These are phyloP conservation scores for Monopterus albus DNA, from an alignment of 2,113 vertebrate genomes.

Conservation along the genomic window DNA sequence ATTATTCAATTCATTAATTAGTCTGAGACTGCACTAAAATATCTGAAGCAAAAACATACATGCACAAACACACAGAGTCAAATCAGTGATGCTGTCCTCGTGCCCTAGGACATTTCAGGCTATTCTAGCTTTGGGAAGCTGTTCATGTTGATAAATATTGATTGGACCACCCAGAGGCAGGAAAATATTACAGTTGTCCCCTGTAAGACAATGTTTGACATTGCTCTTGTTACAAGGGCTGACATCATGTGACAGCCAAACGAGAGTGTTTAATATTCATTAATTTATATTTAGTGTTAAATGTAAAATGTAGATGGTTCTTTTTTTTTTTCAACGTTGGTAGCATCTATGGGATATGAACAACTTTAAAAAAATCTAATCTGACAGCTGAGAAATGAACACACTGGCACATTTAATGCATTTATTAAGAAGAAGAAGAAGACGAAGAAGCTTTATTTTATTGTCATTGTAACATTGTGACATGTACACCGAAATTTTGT, in stretches of 20 bases:
- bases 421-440: too few species aligned
- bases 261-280: conserved; percentile 66
- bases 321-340: not conserved
- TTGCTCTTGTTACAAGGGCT: conserved; percentile 70
- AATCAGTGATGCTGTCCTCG: conserved; percentile 25
- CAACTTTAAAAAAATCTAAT: not conserved
- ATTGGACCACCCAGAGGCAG: conserved; percentile 70
- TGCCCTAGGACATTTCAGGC: conserved; percentile 62
- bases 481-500: too few species aligned
- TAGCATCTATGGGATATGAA: conserved; percentile 15
- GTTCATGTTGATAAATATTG: conserved; percentile 77
- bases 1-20: not conserved
- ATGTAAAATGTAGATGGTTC: not conserved
- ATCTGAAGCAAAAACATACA: conserved; percentile 11
- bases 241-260: conserved; percentile 52
- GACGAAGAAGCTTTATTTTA: too few species aligned
- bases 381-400: conserved; percentile 23
- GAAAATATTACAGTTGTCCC: conserved; percentile 46
- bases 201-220: conserved; percentile 72
- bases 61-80: not conserved
- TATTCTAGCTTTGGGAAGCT: conserved; percentile 68
- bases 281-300: conserved; percentile 42
- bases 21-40: not conserved
- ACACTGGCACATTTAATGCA: not conserved
- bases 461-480: too few species aligned